Percentiles rank a stretch among this genome's conserved stretches.
Conservation (phyloP, 2,888 invertebrate genomes). For the Didymodactylos carnosus region DNA sequence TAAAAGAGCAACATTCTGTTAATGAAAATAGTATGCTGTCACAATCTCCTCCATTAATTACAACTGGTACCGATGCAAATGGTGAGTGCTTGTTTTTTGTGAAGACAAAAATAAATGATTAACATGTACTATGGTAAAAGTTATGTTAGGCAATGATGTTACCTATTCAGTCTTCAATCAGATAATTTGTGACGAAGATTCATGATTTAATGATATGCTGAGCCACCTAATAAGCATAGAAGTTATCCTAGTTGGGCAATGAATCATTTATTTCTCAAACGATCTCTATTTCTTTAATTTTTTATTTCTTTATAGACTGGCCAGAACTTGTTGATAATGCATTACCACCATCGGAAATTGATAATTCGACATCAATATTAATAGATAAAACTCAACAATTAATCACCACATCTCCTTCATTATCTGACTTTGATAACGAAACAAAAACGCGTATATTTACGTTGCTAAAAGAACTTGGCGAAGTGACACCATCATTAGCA, state of each 20-base stretch:
- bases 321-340: neutral
- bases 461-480: neutral
- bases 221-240: neutral
- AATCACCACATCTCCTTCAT: neutral
- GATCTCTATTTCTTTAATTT: no score
- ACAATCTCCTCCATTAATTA: neutral
- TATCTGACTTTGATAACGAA: neutral
- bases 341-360: neutral
- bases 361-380: neutral
- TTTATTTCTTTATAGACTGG: neutral
- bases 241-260: no score
- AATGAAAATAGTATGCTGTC: no score
- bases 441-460: neutral
- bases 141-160: neutral
- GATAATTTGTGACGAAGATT: neutral
- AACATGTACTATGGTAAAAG: no score
- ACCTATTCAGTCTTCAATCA: neutral
- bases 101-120: no score
- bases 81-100: neutral
- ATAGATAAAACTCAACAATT: neutral
- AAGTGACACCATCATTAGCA: no score
- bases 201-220: neutral
- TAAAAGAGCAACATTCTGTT: no score
- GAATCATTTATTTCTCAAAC: no score
- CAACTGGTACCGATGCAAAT: neutral